Conservation (phyloP, 1,140 invertebrate species). For the Delia radicum region DNA sequence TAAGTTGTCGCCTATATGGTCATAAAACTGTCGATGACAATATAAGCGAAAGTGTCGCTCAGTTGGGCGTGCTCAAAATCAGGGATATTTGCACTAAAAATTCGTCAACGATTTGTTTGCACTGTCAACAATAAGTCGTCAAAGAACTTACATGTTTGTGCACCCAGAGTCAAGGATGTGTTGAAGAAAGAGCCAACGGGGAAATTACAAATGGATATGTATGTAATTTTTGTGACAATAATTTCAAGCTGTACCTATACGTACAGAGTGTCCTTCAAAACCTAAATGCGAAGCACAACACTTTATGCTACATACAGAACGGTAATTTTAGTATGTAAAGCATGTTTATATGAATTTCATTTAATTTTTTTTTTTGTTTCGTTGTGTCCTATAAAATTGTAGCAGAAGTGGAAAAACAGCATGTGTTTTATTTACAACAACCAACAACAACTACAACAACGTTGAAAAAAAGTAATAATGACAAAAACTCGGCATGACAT, state of each 20-base stretch:
- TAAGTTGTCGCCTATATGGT: too few species aligned
- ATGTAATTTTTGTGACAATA: constrained; percentile 9
- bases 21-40: too few species aligned
- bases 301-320: background rate
- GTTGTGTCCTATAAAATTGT: background rate
- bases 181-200: too few species aligned
- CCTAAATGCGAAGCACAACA: background rate
- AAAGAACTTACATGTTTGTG: too few species aligned
- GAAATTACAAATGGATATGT: constrained; percentile 14
- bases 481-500: constrained; percentile 19
- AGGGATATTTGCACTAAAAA: too few species aligned
- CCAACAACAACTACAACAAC: constrained; percentile 8
- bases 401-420: constrained; percentile 10
- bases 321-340: background rate
- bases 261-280: constrained; percentile 5
- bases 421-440: constrained; percentile 20
- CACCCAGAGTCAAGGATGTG: too few species aligned
- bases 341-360: background rate
- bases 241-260: background rate
- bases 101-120: too few species aligned
- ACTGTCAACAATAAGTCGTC: too few species aligned
- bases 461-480: constrained; percentile 16
- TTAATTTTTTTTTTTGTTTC: background rate
- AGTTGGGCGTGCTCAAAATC: too few species aligned
- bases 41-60: too few species aligned